A percentile compares a stretch with the other conserved stretches of the same genome.
Conservation (phyloP, 2,113 vertebrate genomes). For the Hemibagrus wyckioides region DNA sequence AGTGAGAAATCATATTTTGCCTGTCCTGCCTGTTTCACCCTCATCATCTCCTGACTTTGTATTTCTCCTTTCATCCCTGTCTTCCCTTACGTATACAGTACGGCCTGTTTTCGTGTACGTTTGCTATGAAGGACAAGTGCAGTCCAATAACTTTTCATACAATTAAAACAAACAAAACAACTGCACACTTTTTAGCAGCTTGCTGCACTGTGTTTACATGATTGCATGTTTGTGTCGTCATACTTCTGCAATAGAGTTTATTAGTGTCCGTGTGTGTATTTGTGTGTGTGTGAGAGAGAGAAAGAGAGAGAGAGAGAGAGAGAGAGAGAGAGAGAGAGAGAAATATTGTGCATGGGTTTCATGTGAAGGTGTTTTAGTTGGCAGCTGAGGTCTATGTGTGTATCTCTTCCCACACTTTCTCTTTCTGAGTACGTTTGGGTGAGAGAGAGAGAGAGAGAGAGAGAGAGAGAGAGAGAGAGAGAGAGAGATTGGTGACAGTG, state of each 20-base stretch:
- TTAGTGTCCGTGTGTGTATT: not conserved
- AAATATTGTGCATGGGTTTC: not conserved
- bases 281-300: no score
- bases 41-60: constrained; percentile 17
- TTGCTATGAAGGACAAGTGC: not conserved
- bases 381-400: not conserved
- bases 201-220: no score
- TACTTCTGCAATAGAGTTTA: not conserved
- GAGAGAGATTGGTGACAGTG: constrained; percentile 29
- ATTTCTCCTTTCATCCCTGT: constrained; percentile 8
- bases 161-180: not conserved
- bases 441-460: not conserved
- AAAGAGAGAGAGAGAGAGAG: no score
- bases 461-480: not conserved
- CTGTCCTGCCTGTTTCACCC: not conserved
- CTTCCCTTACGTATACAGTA: not conserved
- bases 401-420: not conserved
- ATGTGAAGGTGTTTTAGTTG: not conserved
- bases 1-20: constrained; percentile 13
- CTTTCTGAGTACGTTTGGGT: not conserved
- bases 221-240: not conserved
- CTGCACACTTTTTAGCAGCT: not conserved
- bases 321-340: no score
- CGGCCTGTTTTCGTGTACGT: not conserved
- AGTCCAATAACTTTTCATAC: not conserved